These are phyloP conservation scores for Petroica traversi DNA, from an alignment of 2,113 vertebrate genomes.

Conservation along the genomic window DNA sequence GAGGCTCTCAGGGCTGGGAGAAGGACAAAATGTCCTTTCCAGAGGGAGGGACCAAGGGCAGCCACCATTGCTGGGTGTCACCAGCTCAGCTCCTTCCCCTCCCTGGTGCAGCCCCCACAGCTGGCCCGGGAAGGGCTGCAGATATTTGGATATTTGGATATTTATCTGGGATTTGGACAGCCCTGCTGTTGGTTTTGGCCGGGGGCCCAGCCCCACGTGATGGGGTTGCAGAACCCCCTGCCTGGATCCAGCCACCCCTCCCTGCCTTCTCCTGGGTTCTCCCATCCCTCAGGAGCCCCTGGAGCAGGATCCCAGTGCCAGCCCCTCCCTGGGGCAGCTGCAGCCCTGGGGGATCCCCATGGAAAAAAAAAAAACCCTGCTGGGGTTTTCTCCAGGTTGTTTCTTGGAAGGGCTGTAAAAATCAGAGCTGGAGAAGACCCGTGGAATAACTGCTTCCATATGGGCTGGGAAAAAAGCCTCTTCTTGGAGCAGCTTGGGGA, in stretches of 20 bases:
- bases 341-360: neutral
- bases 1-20: neutral
- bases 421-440: neutral
- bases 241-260: neutral
- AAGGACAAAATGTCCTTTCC: neutral
- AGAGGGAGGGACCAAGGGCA: neutral
- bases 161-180: neutral
- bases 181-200: slow-evolving; percentile 31
- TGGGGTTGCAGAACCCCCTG: neutral
- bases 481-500: neutral
- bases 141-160: neutral
- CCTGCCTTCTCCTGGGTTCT: neutral
- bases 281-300: neutral
- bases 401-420: neutral
- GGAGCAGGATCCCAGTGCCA: neutral
- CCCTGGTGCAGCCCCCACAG: neutral
- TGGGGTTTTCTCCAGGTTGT: neutral
- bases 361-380: neutral
- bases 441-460: neutral
- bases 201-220: neutral
- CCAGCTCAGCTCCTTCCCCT: neutral
- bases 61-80: neutral
- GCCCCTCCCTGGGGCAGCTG: neutral
- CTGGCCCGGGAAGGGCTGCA: neutral
- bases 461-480: neutral